phyloP scores from a whole-genome alignment of 2,888 invertebrate genomes.

The Thalpophila matura region DNA sequence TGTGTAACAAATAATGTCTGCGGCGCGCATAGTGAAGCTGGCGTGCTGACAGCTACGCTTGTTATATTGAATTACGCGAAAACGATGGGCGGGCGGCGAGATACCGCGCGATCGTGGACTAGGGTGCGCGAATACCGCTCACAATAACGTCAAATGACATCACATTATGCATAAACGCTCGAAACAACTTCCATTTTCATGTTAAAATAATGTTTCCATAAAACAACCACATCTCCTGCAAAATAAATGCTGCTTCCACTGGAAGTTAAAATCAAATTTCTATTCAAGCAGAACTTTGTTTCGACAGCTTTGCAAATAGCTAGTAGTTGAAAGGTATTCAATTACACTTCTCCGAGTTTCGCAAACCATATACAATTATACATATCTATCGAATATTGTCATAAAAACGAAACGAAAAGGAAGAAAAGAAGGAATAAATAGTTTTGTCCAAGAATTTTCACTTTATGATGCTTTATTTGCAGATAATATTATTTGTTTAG shows the following conservation, averaged over 20 bases:
- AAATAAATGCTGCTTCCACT: slow-evolving; percentile 58
- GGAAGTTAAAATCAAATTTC: slow-evolving; percentile 71
- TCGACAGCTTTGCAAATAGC: slow-evolving; percentile 71
- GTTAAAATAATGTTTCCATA: slow-evolving; percentile 30
- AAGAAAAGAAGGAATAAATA: too few species aligned
- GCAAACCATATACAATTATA: slow-evolving; percentile 64
- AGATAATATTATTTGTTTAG: slow-evolving; percentile 19
- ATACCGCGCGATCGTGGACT: slow-evolving; percentile 16
- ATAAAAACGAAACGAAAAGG: slow-evolving; percentile 39
- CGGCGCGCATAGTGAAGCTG: slow-evolving; percentile 17
- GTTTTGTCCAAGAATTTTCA: slow-evolving; percentile 20
- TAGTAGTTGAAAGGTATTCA: slow-evolving; percentile 73
- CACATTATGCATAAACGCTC: slow-evolving; percentile 31
- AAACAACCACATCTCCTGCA: slow-evolving; percentile 50
- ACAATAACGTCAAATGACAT: slow-evolving; percentile 41
- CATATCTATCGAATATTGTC: slow-evolving; percentile 54
- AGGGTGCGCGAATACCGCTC: slow-evolving; percentile 10
- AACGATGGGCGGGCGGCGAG: slow-evolving; percentile 31
- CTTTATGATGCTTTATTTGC: slow-evolving; percentile 16
- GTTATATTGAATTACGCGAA: slow-evolving; percentile 64
- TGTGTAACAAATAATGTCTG: slow-evolving; percentile 32
- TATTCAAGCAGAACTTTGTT: slow-evolving; percentile 69
- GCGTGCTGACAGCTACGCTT: slow-evolving; percentile 45
- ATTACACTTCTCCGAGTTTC: slow-evolving; percentile 70
- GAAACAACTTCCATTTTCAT: slow-evolving; percentile 14